Conservation (phyloP, 2,888 invertebrate genomes). For the Ecliptopera silaceata region DNA sequence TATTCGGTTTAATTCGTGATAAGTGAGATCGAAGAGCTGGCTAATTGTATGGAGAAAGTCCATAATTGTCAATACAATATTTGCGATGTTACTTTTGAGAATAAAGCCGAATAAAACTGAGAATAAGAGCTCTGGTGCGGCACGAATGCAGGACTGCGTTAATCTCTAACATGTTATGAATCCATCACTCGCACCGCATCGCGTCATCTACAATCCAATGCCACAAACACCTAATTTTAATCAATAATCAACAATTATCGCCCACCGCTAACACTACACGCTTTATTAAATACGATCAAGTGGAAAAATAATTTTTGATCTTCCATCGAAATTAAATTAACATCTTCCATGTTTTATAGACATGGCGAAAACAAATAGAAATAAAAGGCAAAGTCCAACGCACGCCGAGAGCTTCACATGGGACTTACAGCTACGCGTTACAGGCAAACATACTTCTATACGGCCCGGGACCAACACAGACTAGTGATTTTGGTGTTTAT, state of each 20-base stretch:
- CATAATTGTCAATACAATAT: too few relatives aligned
- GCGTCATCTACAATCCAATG: slow-evolving; percentile 68
- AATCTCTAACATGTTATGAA: slow-evolving; percentile 21
- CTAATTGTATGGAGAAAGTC: too few relatives aligned
- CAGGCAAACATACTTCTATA: slow-evolving; percentile 39
- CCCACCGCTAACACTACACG: slow-evolving; percentile 79
- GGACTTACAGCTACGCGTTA: slow-evolving; percentile 44
- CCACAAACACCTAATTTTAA: slow-evolving; percentile 79
- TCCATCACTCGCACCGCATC: slow-evolving; percentile 40
- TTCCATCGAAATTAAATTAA: slow-evolving; percentile 75
- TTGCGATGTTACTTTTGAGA: too few relatives aligned
- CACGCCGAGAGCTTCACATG: slow-evolving; percentile 41
- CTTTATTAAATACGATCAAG: slow-evolving; percentile 77
- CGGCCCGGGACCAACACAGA: slow-evolving; percentile 5
- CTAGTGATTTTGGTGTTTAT: neutral
- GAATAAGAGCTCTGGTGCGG: too few relatives aligned
- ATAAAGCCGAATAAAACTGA: too few relatives aligned
- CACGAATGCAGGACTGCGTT: slow-evolving; percentile 30
- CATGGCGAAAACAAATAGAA: slow-evolving; percentile 69
- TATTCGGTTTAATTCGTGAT: too few relatives aligned
- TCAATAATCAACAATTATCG: slow-evolving; percentile 83
- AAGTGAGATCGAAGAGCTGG: too few relatives aligned
- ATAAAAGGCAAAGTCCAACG: slow-evolving; percentile 63
- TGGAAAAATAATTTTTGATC: slow-evolving; percentile 82
- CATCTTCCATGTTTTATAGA: slow-evolving; percentile 62